These are phyloP conservation scores for Callimorpha dominula DNA, from an alignment of 2,888 invertebrate species.

Conservation along the genomic window DNA sequence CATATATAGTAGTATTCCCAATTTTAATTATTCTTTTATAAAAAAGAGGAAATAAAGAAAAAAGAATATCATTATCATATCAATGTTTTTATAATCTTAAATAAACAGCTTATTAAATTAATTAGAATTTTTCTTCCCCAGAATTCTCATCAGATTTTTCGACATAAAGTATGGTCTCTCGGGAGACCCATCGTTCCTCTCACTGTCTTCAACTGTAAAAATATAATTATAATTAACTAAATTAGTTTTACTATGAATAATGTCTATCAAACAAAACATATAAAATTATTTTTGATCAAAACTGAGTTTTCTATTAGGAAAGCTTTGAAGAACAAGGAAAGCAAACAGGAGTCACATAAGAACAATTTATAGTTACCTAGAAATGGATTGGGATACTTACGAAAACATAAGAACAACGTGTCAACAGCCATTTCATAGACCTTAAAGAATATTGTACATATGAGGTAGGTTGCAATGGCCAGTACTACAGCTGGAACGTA, in stretches of 20 bases:
- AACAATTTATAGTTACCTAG: background rate
- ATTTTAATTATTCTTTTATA: too few species aligned
- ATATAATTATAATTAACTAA: background rate
- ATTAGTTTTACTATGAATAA: too few species aligned
- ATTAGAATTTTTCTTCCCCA: slow-evolving; percentile 91
- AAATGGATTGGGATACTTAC: slow-evolving; percentile 87
- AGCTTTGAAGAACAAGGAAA: too few species aligned
- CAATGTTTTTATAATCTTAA: background rate
- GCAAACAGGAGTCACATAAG: too few species aligned
- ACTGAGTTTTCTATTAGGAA: too few species aligned
- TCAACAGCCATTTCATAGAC: slow-evolving; percentile 99
- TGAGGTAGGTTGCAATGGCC: slow-evolving; percentile 93
- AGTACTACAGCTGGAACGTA: slow-evolving; percentile 94
- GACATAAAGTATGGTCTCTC: slow-evolving; percentile 98
- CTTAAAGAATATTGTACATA: slow-evolving; percentile 96
- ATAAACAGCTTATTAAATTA: slow-evolving; percentile 29
- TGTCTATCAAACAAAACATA: too few species aligned
- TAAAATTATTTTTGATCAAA: too few species aligned
- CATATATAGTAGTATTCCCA: too few species aligned
- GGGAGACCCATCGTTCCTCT: slow-evolving; percentile 96
- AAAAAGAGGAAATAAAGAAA: too few species aligned
- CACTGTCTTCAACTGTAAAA: slow-evolving; percentile 96
- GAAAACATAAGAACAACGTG: slow-evolving; percentile 97
- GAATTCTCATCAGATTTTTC: slow-evolving; percentile 94
- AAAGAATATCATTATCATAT: too few species aligned